Evolutionary conservation across 1,140 invertebrate genomes (phyloP), one percentile per base, ranked within the genome.

Genomic region (Drosophila nebulosa): DNA sequence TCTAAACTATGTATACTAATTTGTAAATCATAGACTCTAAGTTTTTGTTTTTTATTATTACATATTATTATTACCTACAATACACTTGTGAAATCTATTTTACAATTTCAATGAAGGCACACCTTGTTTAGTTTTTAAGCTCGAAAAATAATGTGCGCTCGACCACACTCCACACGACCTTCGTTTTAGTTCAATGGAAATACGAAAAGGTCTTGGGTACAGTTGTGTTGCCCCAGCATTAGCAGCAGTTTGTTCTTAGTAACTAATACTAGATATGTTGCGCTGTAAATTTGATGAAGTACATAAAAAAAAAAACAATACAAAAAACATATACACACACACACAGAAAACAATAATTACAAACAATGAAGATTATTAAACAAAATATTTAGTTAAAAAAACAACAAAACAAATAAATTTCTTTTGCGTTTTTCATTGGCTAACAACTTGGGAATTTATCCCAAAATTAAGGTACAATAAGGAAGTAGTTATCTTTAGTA

Each of bases 281-380:
- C 39, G 64, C 55, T 84, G 78, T 86, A 84, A 80, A 74, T 84
- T 69, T 62, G 53, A 76, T 86, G 78, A 69, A 86, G 73, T 80
- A 84, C 81, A 85, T 66, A 60, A 30, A 64, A 18, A 14, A 42
- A 42, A 50, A 27, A 69, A 65, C 50, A 71, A 61, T 55, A 30
- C 9, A 39, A 61, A 61, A 64, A 64, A 63, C 27, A 30, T 71
- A 56, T 55, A 72, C 57, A 50, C 35, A 79, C 63, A 65, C 36
- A 26, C 18, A 46, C 16, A 46, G 16, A 46, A 35, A 14, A 59
- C 16, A 22, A 50, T 64, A 66, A 21, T 57, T 59, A 55, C 57
- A 62, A 66, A 59, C 46, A 68, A 64, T 75, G 73, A 68, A 76
- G 56, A 58, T 35, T 59, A 68, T 76, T 67, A 57, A 68, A 64